These are phyloP conservation scores for Craterocephalus amniculus DNA, from an alignment of 2,797 vertebrate genomes.

Conservation along the genomic window DNA sequence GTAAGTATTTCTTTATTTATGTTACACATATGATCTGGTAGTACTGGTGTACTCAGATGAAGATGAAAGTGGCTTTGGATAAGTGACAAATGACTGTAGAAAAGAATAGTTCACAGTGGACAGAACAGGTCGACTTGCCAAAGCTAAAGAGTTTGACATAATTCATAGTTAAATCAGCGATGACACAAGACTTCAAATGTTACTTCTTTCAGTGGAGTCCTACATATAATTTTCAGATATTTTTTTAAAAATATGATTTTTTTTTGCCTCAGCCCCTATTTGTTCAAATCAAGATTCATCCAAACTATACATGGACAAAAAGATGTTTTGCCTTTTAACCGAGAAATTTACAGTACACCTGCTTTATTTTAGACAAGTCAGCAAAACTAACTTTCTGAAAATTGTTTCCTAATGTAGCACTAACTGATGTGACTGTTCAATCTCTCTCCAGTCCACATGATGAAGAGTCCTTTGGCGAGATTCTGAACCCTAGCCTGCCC, in stretches of 20 bases:
- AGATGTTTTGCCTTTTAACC: not conserved
- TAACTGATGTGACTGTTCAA: not conserved
- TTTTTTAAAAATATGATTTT: too few species aligned
- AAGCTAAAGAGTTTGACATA: not conserved
- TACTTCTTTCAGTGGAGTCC: too few species aligned
- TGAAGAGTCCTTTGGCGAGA: not conserved
- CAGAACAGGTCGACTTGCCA: not conserved
- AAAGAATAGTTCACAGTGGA: too few species aligned
- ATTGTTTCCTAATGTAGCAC: not conserved
- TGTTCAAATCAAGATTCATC: not conserved
- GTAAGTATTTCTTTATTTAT: too few species aligned
- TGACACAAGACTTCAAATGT: not conserved
- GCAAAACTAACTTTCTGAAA: not conserved
- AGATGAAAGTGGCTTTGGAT: too few species aligned
- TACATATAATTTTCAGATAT: too few species aligned
- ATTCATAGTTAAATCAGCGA: not conserved
- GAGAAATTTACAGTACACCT: not conserved
- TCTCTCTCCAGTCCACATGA: conserved; percentile 1
- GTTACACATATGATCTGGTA: too few species aligned
- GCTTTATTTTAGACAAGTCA: not conserved
- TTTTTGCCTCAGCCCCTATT: too few species aligned
- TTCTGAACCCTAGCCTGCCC: not conserved
- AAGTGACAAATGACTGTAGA: too few species aligned
- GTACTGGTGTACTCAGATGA: too few species aligned
- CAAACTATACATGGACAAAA: not conserved